Evolutionary conservation across 2,113 vertebrate species (phyloP), one percentile per base, ranked within the genome.

Genomic region (Cyanoramphus novaezelandiae): DNA sequence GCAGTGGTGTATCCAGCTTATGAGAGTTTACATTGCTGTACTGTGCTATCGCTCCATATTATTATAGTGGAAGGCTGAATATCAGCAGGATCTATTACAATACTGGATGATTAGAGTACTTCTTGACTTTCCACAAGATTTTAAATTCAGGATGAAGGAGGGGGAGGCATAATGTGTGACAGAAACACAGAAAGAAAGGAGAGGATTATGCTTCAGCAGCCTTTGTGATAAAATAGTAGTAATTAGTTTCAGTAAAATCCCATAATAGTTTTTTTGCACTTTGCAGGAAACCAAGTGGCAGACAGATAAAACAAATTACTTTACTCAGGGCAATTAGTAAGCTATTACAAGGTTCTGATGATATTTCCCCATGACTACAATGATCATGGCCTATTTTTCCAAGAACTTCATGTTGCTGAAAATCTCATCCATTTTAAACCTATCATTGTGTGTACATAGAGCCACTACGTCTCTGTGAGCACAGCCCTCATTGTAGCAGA

Each of bases 261-360:
- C 78, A 79, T 97, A 98, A 97, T 96, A 96, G 90, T 95, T 97
- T 97, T 94, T 93, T 88, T 41, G 37, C 53, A 83, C 92, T 97
- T 97, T 96, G 95, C 94, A 97, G 96, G 97, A 97, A 98, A 97
- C 93, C 94, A 93, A 98, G 96, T 96, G 95, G 93, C 92, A 98
- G 97, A 98, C 92, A 98, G 98, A 98, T 98, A 97, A 98, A 97
- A 97, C 93, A 98, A 98, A 98, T 98, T 97, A 96, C 93, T 98
- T 98, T 93, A 94, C 95, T 96, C 63, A 19, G 86, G n/a, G 71
- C 97, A 98, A 98, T 98, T 98, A 98, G 86, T 71, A 96, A 97
- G 77, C 27, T 79, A 93, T 98, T 98, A 97, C 97, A 97, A 94
- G 86, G 86, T 93, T 97, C 96, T 98, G 94, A 84, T 70, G 90